Evolutionary conservation across 37 sponge, comb jelly and placozoan species (phyloP).

Genomic region (Spongilla lacustris): DNA sequence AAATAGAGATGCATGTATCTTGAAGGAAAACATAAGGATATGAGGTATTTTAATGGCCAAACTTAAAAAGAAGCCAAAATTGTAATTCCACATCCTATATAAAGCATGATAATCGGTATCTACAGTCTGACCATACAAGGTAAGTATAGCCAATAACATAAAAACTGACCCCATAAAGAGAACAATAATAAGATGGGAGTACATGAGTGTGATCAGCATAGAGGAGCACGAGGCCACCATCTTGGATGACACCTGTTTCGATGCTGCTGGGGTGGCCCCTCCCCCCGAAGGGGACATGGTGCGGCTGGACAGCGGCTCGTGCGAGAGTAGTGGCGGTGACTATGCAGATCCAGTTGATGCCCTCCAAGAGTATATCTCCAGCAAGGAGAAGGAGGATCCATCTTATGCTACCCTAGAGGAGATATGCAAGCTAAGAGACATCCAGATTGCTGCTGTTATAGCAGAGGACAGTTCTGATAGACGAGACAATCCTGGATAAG

Average conservation of each 20-base stretch:
- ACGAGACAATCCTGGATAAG: no score
- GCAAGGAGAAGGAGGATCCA: background rate
- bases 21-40: no score
- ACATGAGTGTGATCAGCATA: background rate
- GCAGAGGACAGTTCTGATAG: background rate
- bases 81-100: no score
- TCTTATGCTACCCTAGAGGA: conserved; percentile 48
- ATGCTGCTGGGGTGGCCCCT: background rate
- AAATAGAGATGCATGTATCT: no score
- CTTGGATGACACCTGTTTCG: conserved; percentile 6
- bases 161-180: no score
- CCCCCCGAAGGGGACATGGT: background rate
- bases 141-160: no score
- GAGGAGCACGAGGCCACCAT: conserved; percentile 10
- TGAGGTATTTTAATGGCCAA: no score
- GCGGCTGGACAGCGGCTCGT: background rate
- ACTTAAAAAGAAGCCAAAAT: no score
- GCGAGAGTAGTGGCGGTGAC: background rate
- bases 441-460: background rate
- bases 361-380: background rate
- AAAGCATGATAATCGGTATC: no score
- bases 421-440: conserved; percentile 32
- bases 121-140: no score
- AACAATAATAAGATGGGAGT: no score
- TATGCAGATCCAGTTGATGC: conserved; percentile 53